Evolutionary conservation across 92 coral and sea anemone genomes (phyloP).

Genomic region (Porites lobata): DNA sequence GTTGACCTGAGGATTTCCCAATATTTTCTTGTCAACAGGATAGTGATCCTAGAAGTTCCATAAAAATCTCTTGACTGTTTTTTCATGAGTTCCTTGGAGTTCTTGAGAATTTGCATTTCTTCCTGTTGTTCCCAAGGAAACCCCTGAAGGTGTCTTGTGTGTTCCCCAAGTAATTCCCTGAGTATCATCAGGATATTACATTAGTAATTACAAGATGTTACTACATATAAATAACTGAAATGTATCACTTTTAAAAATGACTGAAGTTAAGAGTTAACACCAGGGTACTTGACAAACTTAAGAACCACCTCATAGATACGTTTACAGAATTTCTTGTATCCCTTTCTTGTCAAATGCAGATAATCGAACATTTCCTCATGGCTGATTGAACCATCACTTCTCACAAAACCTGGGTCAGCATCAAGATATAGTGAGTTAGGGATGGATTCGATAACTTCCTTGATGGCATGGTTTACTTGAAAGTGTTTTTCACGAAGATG

Average conservation of each 20-base stretch:
- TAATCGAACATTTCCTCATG: constrained; percentile 93
- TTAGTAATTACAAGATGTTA: not conserved
- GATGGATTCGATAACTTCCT: constrained; percentile 71
- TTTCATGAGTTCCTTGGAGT: too few species aligned
- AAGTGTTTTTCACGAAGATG: constrained; percentile 92
- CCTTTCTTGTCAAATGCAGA: constrained; percentile 87
- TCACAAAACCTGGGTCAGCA: constrained; percentile 98
- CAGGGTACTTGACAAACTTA: constrained; percentile 80
- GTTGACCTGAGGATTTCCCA: too few species aligned
- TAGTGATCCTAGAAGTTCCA: too few species aligned
- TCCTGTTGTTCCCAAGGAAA: too few species aligned
- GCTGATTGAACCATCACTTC: constrained; percentile 79
- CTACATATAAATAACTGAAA: not conserved
- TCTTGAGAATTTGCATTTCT: too few species aligned
- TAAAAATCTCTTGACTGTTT: too few species aligned
- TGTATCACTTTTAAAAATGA: not conserved
- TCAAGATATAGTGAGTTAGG: constrained; percentile 88
- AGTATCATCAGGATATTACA: too few species aligned
- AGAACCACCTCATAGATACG: constrained; percentile 80
- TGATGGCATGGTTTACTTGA: constrained; percentile 86
- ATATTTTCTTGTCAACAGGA: too few species aligned
- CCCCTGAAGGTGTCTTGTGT: too few species aligned
- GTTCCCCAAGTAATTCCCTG: too few species aligned
- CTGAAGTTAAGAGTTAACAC: not conserved
- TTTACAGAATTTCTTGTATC: constrained; percentile 80